These are phyloP conservation scores for Caenorhabditis remanei DNA, from an alignment of 1,140 invertebrate species.

Conservation along the genomic window DNA sequence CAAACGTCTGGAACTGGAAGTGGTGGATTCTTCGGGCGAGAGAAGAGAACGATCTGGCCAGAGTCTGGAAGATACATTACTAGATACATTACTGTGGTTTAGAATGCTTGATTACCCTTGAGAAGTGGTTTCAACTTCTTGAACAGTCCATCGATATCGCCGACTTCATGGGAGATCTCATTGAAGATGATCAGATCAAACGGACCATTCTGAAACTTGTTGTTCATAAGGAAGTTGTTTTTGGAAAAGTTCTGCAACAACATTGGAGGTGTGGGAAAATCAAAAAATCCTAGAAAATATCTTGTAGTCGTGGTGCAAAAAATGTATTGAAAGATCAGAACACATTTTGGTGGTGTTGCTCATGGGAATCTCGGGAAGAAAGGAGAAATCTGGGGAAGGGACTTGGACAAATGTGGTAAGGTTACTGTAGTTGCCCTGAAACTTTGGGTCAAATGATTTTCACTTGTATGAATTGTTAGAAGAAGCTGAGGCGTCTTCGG, in stretches of 20 bases:
- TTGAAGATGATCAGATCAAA: slow-evolving; percentile 61
- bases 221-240: neutral
- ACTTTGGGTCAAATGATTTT: too few relatives aligned
- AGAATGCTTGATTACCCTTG: slow-evolving; percentile 9
- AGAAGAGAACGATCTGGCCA: slow-evolving; percentile 55
- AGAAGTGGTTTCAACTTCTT: slow-evolving; percentile 61
- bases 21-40: slow-evolving; percentile 64
- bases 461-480: too few relatives aligned
- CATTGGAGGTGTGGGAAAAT: slow-evolving; percentile 7
- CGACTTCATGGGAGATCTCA: slow-evolving; percentile 62
- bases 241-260: slow-evolving; percentile 30
- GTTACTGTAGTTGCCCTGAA: too few relatives aligned
- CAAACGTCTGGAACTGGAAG: slow-evolving; percentile 62
- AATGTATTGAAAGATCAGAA: neutral
- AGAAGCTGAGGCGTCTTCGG: too few relatives aligned
- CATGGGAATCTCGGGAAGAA: neutral
- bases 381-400: neutral
- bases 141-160: slow-evolving; percentile 61
- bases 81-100: too few relatives aligned
- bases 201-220: slow-evolving; percentile 57
- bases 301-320: neutral
- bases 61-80: neutral
- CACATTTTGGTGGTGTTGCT: neutral
- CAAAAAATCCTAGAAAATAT: neutral
- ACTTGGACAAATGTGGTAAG: too few relatives aligned